Conservation (phyloP, 2,888 invertebrate species). For the Endotricha flammealis region DNA sequence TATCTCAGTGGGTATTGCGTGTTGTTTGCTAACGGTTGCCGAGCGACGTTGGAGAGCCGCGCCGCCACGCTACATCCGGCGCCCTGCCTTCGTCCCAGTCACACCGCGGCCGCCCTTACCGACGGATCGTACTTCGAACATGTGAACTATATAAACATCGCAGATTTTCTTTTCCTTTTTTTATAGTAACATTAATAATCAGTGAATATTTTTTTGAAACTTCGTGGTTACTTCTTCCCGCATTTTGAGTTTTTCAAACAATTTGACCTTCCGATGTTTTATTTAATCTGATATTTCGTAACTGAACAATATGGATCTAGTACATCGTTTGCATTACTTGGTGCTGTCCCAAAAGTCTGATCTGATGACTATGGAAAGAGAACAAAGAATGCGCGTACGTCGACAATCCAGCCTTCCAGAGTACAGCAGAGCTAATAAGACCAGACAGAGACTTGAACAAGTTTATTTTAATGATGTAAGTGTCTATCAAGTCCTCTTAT, state of each 20-base stretch:
- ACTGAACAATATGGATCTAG: conserved; percentile 58
- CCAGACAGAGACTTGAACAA: conserved; percentile 62
- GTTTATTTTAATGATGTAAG: conserved; percentile 71
- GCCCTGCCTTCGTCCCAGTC: conserved; percentile 47
- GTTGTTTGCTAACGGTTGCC: conserved; percentile 71
- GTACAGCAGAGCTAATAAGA: conserved; percentile 61
- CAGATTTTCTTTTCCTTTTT: conserved; percentile 2
- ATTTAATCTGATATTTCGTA: not conserved
- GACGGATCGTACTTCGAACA: conserved; percentile 26
- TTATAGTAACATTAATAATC: not conserved
- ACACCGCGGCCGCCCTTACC: conserved; percentile 51
- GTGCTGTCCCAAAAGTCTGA: conserved; percentile 73
- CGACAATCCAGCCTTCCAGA: conserved; percentile 72
- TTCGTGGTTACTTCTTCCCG: not conserved
- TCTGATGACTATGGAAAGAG: conserved; percentile 71
- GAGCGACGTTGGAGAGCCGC: conserved; percentile 47
- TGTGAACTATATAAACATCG: conserved; percentile 2
- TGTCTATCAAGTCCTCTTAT: no score
- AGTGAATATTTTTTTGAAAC: not conserved
- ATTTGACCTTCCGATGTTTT: not conserved
- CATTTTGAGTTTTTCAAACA: not conserved
- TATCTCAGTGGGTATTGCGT: conserved; percentile 25
- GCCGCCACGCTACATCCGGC: conserved; percentile 57
- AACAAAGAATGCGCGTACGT: conserved; percentile 65
- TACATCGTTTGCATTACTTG: conserved; percentile 70